phyloP scores from a whole-genome alignment of 2,113 vertebrate species.

The Alaudala cheleensis region DNA sequence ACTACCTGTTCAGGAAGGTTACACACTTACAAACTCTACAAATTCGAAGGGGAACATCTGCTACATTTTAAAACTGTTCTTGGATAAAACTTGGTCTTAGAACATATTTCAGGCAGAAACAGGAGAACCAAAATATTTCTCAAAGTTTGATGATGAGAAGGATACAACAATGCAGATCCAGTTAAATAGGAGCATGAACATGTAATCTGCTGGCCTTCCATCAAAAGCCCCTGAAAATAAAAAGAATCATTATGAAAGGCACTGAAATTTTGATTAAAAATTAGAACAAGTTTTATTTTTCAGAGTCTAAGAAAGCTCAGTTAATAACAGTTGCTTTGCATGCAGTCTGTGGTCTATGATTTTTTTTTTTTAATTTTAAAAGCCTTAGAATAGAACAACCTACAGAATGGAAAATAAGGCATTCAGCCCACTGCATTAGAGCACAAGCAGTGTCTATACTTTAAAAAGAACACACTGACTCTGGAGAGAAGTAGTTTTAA shows the following conservation, averaged over 20 bases:
- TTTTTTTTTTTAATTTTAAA: neutral
- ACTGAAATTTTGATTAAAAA: neutral
- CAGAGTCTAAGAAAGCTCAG: neutral
- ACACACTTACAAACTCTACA: neutral
- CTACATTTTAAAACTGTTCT: neutral
- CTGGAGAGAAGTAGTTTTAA: neutral
- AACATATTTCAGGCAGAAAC: neutral
- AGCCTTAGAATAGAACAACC: neutral
- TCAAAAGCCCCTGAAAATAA: conserved; percentile 89
- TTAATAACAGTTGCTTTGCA: neutral
- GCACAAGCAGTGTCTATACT: neutral
- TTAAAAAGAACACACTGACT: neutral
- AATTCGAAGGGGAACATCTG: neutral
- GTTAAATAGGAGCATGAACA: conserved; percentile 98
- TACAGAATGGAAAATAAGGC: neutral
- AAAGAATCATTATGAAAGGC: conserved; percentile 22
- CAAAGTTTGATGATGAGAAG: conserved; percentile 73
- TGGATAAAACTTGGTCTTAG: neutral
- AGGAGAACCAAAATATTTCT: neutral
- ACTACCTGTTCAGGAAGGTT: neutral
- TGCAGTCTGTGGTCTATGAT: neutral
- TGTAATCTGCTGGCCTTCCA: conserved; percentile 92
- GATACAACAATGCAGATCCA: conserved; percentile 99
- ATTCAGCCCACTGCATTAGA: neutral
- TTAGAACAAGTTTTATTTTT: neutral